phyloP scores from a whole-genome alignment of 2,113 vertebrate genomes.

The Apteryx owenii region DNA sequence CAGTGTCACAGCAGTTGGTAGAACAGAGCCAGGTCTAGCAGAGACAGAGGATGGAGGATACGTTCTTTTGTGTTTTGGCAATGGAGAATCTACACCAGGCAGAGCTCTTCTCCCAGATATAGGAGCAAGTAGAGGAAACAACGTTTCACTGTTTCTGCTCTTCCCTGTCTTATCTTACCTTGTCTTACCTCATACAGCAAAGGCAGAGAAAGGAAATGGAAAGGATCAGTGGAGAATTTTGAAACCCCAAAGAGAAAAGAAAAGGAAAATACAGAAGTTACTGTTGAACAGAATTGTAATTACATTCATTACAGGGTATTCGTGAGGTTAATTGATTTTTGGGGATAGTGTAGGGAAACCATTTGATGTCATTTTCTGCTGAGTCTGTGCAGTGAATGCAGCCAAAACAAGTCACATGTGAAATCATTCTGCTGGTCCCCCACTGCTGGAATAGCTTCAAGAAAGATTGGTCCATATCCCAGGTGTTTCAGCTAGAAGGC shows the following conservation, averaged over 20 bases:
- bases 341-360: not conserved
- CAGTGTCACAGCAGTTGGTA: not conserved
- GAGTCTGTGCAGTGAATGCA: not conserved
- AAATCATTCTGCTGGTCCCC: not conserved
- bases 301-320: not conserved
- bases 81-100: not conserved
- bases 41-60: not conserved
- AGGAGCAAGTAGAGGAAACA: not conserved
- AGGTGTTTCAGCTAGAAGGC: not conserved
- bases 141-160: accelerated
- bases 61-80: not conserved
- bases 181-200: not conserved
- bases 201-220: not conserved
- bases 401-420: not conserved
- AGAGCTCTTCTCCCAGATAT: not conserved
- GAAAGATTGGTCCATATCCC: not conserved
- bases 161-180: not conserved
- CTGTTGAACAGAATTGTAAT: not conserved
- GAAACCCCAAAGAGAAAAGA: not conserved
- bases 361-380: not conserved
- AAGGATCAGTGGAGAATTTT: not conserved
- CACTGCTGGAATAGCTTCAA: not conserved
- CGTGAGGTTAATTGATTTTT: not conserved
- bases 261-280: not conserved
- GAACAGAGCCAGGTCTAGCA: not conserved